Percentiles rank a stretch among this genome's conserved stretches.
These are phyloP conservation scores for Bombus pyrosoma DNA, from an alignment of 1,140 invertebrate genomes.

Conservation along the genomic window DNA sequence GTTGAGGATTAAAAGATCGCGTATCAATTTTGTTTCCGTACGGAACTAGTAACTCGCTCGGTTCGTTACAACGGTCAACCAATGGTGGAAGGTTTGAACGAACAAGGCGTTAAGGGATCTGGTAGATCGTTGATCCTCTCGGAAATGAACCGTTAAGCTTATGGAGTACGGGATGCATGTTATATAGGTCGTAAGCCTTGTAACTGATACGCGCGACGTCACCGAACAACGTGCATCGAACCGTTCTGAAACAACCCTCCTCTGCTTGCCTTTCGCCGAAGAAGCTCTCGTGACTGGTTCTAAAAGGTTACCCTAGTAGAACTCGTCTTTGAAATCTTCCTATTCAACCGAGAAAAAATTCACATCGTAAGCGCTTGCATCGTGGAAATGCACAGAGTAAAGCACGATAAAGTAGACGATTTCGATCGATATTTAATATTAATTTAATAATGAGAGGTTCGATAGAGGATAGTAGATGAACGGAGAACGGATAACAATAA, in stretches of 20 bases:
- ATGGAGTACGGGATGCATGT: slow-evolving; percentile 10
- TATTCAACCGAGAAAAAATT: neutral
- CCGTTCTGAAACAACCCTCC: slow-evolving; percentile 30
- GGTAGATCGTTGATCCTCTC: slow-evolving; percentile 50
- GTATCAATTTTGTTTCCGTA: slow-evolving; percentile 23
- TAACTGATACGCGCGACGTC: slow-evolving; percentile 48
- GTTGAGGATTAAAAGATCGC: neutral
- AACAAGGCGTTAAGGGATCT: slow-evolving; percentile 39
- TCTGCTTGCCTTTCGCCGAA: neutral
- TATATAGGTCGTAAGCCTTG: slow-evolving; percentile 39
- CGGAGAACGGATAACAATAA: neutral
- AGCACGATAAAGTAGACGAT: neutral
- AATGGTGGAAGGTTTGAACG: slow-evolving; percentile 28
- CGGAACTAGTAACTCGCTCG: neutral
- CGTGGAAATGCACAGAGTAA: neutral
- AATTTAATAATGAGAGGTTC: neutral
- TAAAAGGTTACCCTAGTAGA: neutral
- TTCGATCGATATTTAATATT: neutral
- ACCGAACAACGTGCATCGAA: slow-evolving; percentile 45
- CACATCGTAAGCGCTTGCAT: neutral
- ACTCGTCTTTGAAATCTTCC: slow-evolving; percentile 14
- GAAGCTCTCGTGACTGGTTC: neutral
- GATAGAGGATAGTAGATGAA: neutral
- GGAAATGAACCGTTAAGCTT: slow-evolving; percentile 52
- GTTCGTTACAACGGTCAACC: slow-evolving; percentile 12